Base-by-base conservation (phyloP, 2,797 vertebrate genomes). In the Sebastes paucispinis region DNA sequence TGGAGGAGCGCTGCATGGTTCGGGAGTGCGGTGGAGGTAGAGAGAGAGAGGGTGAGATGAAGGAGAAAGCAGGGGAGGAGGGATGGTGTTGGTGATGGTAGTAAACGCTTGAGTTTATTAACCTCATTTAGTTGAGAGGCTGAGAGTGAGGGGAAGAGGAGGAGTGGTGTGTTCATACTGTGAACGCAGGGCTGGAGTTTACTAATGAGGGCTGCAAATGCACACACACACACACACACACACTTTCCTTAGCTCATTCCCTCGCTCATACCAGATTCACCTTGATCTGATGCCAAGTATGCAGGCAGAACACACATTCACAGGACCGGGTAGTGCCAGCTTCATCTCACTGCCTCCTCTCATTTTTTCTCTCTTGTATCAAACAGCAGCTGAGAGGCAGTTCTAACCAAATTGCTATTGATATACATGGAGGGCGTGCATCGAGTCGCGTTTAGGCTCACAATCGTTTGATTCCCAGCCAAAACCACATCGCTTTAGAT, bases 71-170 rank as follows among this genome's bases (percentile, higher is more conserved):
- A 75, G 36, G 50, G 81, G 77, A 69, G 89, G 87, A 86, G 86
- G 82, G 82, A 87, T 70, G 82, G 88, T 80, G 90, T 82, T 77
- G 87, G 91, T 91, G 92, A 91, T 93, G 92, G 89, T 93, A 94
- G 96, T 97, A 97, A 97, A 98, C 95, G 95, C 94, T 97, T 93
- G 93, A 96, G 95, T 84, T 97, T 97, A 97, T 97, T 97, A 97
- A 97, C 96, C 92, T 96, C 94, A 95, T 94, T 94, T 96, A 96
- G 95, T 93, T 93, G 95, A 88, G 88, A 91, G 91, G 94, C 93
- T 94, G 88, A 92, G 93, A 88, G 93, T 91, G 94, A 92, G 91
- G 93, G 88, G 95, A 94, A 93, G 91, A 82, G 94, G 94, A 91
- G 95, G 95, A 95, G 93, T 24, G 92, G 93, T 88, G 95, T 94